These are phyloP conservation scores for Melolontha melolontha DNA, from an alignment of 2,888 invertebrate species.

Conservation along the genomic window DNA sequence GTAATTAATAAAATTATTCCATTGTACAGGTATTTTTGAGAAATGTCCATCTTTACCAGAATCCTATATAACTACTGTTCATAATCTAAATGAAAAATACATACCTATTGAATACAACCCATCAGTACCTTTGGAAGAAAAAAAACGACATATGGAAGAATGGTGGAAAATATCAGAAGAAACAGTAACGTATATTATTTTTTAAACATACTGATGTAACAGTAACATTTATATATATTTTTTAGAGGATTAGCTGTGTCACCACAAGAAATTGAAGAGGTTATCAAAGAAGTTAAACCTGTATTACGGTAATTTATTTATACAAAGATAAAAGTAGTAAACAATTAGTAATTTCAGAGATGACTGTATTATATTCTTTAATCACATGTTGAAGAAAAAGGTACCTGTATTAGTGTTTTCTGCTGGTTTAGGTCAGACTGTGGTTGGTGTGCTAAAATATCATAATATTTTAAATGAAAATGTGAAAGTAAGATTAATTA, in stretches of 20 bases:
- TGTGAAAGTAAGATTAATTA: conserved; percentile 71
- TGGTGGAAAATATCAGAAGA: conserved; percentile 81
- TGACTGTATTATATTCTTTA: conserved; percentile 77
- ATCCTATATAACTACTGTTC: conserved; percentile 72
- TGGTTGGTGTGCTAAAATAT: conserved; percentile 80
- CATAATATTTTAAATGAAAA: conserved; percentile 76
- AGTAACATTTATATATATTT: conserved; percentile 50
- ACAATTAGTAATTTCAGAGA: conserved; percentile 68
- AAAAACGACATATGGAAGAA: conserved; percentile 81
- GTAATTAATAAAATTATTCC: too few species aligned
- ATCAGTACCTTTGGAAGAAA: conserved; percentile 76
- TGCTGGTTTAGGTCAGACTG: conserved; percentile 93
- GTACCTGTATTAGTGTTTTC: conserved; percentile 95
- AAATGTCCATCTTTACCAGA: conserved; percentile 78
- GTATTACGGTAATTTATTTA: conserved; percentile 64
- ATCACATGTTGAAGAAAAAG: conserved; percentile 70
- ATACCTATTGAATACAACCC: conserved; percentile 89
- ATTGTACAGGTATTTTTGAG: conserved; percentile 76
- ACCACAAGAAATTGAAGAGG: conserved; percentile 69
- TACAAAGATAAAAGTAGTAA: conserved; percentile 14
- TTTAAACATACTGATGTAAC: neutral
- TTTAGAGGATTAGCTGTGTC: conserved; percentile 69
- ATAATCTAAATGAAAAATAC: conserved; percentile 76
- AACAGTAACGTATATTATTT: conserved; percentile 68
- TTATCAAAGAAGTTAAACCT: conserved; percentile 67